A percentile compares a stretch with the other conserved stretches of the same genome.
Conservation (phyloP, 2,113 vertebrate species). For the Cervus canadensis region DNA sequence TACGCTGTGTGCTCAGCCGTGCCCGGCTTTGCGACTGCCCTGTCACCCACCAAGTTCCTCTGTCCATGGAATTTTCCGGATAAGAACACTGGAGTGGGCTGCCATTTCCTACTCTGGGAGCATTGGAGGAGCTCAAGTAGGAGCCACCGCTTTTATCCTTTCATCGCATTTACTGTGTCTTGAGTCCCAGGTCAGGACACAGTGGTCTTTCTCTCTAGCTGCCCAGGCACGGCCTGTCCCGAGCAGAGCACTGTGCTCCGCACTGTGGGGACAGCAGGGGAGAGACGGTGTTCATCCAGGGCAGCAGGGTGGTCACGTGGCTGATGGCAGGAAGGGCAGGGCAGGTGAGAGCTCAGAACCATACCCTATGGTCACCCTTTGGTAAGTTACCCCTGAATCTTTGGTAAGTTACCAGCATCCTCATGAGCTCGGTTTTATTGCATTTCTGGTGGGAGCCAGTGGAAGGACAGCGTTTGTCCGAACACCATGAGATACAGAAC, state of each 20-base stretch:
- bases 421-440: neutral
- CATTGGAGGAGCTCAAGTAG: neutral
- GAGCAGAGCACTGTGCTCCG: neutral
- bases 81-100: neutral
- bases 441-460: neutral
- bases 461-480: accelerated
- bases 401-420: neutral
- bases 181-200: neutral
- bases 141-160: neutral
- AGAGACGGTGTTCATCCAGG: neutral
- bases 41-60: neutral
- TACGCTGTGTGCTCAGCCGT: neutral
- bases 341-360: neutral
- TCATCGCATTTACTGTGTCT: neutral
- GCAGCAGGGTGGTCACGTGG: neutral
- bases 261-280: neutral
- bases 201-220: neutral
- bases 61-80: neutral
- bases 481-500: neutral
- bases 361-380: neutral
- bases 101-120: neutral
- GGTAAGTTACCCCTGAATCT: neutral
- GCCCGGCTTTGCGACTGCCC: neutral
- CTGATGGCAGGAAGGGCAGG: neutral
- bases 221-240: no score